Evolutionary conservation across 2,888 invertebrate genomes (phyloP).

Genomic region (Gortyna flavago): DNA sequence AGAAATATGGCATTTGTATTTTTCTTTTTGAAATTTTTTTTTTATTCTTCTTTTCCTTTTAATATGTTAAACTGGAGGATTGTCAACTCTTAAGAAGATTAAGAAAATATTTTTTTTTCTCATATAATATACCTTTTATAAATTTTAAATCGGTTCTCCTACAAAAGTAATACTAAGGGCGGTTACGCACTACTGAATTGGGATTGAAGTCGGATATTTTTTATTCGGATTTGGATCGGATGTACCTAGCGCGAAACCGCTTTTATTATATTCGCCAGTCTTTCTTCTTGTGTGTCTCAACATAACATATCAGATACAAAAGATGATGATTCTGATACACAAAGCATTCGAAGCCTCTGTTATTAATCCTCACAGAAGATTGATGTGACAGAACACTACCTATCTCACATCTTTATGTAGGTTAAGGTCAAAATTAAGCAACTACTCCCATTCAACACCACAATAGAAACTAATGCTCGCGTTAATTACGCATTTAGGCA

Average conservation of each 20-base stretch:
- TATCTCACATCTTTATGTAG: slow-evolving; percentile 75
- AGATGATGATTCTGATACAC: slow-evolving; percentile 82
- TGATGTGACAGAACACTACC: slow-evolving; percentile 82
- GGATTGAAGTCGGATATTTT: too few species aligned
- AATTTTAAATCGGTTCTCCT: not conserved
- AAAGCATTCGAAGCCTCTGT: slow-evolving; percentile 80
- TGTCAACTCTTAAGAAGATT: not conserved
- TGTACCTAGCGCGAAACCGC: too few species aligned
- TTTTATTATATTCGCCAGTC: slow-evolving; percentile 31
- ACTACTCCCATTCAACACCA: slow-evolving; percentile 68
- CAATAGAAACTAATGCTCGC: slow-evolving; percentile 72
- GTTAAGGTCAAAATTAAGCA: slow-evolving; percentile 77
- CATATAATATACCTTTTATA: not conserved
- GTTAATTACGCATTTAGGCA: slow-evolving; percentile 69
- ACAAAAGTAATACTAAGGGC: not conserved
- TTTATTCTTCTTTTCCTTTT: not conserved
- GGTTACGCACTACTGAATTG: too few species aligned
- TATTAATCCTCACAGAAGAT: slow-evolving; percentile 84
- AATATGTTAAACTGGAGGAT: not conserved
- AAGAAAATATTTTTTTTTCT: not conserved
- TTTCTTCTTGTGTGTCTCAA: slow-evolving; percentile 70
- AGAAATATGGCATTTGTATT: too few species aligned
- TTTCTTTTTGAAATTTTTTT: too few species aligned
- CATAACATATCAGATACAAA: slow-evolving; percentile 80
- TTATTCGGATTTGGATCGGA: too few species aligned